phyloP scores from a whole-genome alignment of 2,113 vertebrate genomes.

The Gobiocypris rarus region DNA sequence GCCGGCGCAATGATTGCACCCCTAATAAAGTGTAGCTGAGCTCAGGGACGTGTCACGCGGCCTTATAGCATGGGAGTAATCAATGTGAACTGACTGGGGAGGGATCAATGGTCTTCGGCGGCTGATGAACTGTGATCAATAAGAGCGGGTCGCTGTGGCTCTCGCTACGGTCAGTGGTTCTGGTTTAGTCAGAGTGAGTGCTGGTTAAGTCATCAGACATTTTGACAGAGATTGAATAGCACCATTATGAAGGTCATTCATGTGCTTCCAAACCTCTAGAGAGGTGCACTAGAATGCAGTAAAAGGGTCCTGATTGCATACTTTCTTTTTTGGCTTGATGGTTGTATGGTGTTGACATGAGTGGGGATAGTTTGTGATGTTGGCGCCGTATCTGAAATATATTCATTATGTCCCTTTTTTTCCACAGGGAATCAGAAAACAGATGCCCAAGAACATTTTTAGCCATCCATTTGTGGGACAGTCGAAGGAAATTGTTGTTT shows the following conservation, averaged over 20 bases:
- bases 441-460: neutral
- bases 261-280: slow-evolving; percentile 16
- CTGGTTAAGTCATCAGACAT: slow-evolving; percentile 68
- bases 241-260: slow-evolving; percentile 62
- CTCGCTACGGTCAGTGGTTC: slow-evolving; percentile 63
- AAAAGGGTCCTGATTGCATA: neutral
- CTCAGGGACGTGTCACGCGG: slow-evolving; percentile 27
- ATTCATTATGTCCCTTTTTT: neutral
- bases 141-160: slow-evolving; percentile 41
- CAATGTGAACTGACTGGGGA: slow-evolving; percentile 55
- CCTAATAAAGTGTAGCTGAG: slow-evolving; percentile 51
- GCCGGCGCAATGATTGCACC: slow-evolving; percentile 44
- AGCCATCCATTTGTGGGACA: neutral
- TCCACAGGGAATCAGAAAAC: neutral
- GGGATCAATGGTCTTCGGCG: slow-evolving; percentile 55
- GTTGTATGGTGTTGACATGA: neutral
- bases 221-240: slow-evolving; percentile 70
- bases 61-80: slow-evolving; percentile 55
- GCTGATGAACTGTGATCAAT: slow-evolving; percentile 60
- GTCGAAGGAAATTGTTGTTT: neutral
- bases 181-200: slow-evolving; percentile 54
- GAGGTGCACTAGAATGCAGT: neutral
- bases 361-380: neutral
- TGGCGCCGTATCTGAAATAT: neutral
- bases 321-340: neutral